Evolutionary conservation across 2,113 vertebrate genomes (phyloP).

Genomic region (Bufo bufo): DNA sequence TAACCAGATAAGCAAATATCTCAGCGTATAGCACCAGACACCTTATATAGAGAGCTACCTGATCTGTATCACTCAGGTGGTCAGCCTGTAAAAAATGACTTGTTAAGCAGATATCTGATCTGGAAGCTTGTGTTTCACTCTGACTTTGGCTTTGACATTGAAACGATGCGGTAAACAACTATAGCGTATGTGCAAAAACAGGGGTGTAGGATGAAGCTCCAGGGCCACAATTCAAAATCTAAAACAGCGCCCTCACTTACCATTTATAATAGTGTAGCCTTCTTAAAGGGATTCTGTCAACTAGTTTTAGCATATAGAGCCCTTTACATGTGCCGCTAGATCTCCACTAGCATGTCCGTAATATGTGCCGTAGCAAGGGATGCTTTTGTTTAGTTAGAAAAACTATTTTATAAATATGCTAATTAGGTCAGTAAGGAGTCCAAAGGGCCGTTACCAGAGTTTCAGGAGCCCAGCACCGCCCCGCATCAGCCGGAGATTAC

Average conservation of each 20-base stretch:
- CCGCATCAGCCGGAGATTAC: no score
- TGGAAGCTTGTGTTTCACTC: slow-evolving; percentile 15
- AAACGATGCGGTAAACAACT: background rate
- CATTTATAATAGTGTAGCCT: no score
- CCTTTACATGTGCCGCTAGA: no score
- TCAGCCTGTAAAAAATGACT: slow-evolving; percentile 25
- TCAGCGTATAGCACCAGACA: slow-evolving; percentile 41
- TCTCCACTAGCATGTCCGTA: no score
- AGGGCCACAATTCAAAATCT: background rate
- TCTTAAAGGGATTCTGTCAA: no score
- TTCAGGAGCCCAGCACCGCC: no score
- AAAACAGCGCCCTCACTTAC: background rate
- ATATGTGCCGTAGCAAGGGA: no score
- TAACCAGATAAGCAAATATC: slow-evolving; percentile 34
- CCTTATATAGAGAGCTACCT: slow-evolving; percentile 17
- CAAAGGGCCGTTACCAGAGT: no score
- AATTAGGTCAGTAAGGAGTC: no score
- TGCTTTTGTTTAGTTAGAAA: no score
- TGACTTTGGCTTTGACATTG: slow-evolving; percentile 53
- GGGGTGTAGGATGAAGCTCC: background rate
- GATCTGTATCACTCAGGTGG: slow-evolving; percentile 38
- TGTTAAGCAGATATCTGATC: slow-evolving; percentile 39
- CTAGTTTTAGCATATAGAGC: no score
- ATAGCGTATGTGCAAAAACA: background rate
- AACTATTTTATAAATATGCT: no score